Conservation (phyloP, 2,888 invertebrate species). For the Mythimna loreyi region DNA sequence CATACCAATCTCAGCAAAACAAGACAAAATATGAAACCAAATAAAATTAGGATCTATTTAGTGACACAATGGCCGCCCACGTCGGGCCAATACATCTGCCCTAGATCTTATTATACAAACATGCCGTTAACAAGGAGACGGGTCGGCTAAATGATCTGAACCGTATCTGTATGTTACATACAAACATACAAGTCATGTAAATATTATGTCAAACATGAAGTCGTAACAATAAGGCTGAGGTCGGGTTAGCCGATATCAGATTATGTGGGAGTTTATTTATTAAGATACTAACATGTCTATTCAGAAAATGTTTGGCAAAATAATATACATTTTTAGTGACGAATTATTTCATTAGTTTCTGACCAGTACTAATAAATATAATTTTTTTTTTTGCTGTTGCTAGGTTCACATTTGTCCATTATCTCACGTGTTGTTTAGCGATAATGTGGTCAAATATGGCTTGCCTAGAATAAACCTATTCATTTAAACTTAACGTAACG, state of each 20-base stretch:
- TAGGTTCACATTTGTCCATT: too few relatives aligned
- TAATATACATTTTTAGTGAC: neutral
- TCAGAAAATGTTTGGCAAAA: neutral
- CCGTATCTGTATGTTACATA: slow-evolving; percentile 10
- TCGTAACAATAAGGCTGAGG: slow-evolving; percentile 1
- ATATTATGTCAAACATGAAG: slow-evolving; percentile 22
- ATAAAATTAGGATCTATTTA: slow-evolving; percentile 38
- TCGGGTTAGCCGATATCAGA: slow-evolving; percentile 2
- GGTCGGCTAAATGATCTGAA: slow-evolving; percentile 18
- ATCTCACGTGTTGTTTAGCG: too few relatives aligned
- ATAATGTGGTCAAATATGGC: too few relatives aligned
- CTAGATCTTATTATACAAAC: slow-evolving; percentile 44
- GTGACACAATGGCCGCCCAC: slow-evolving; percentile 42
- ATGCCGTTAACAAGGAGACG: slow-evolving; percentile 43
- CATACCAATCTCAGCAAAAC: slow-evolving; percentile 10
- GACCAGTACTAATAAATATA: too few relatives aligned
- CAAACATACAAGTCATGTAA: slow-evolving; percentile 16
- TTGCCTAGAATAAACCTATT: too few relatives aligned
- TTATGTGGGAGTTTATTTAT: neutral
- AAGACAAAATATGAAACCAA: slow-evolving; percentile 28
- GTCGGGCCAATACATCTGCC: slow-evolving; percentile 40
- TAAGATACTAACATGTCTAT: neutral
- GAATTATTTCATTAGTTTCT: too few relatives aligned
- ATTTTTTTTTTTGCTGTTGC: too few relatives aligned
- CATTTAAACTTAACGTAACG: too few relatives aligned